Evolutionary conservation across 2,888 invertebrate species (phyloP), one percentile per base, ranked within the genome.

Genomic region (Torymus aiolomorphi): DNA sequence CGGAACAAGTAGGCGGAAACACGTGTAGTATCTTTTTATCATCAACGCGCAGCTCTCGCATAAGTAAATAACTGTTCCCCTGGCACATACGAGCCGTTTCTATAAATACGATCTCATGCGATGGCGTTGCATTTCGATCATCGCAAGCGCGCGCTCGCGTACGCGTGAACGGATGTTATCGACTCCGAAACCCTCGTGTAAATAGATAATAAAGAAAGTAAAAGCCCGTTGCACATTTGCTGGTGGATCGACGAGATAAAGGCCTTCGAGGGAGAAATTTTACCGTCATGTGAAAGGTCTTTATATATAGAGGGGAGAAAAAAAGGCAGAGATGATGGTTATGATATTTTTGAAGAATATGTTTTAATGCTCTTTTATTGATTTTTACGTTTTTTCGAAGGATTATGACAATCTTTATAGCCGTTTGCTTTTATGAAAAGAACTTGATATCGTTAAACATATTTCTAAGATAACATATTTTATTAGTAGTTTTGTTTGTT

Each of bases 11-110:
- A 71, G 16, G 42, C 67, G 67, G 52, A 52, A 61, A 67, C 67
- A 75, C 67, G 67, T 59, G 75, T 67, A 49, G 14, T 75, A 67
- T 61, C 67, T 61, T 75, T 75, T 67, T 76, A 76, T 76, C 62
- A 69, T 12, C 54, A 42, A 31, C 31, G 13, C 42, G 13, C 42
- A 42, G 62, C 66, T 61, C 62, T 20, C 66, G 54, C 62, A 76
- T 62, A 20, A 62, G 67, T 76, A 76, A 76, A 76, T 76, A 76
- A 69, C 31, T 18, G 61, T 31, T 62, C 14, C 18, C 66, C 24
- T 51, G 24, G 59, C 5, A 14, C 42, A 56, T 3, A 18, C 3
- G 13, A 49, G 54, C 24, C n/a, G 42, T 42, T 76, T 76, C 76
- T 76, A 75, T 76, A 62, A 76, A 76, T 76, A 76, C 52, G 52